Conservation (phyloP, 37 sponge, comb jelly and placozoan species). For the Axinella damicornis region DNA sequence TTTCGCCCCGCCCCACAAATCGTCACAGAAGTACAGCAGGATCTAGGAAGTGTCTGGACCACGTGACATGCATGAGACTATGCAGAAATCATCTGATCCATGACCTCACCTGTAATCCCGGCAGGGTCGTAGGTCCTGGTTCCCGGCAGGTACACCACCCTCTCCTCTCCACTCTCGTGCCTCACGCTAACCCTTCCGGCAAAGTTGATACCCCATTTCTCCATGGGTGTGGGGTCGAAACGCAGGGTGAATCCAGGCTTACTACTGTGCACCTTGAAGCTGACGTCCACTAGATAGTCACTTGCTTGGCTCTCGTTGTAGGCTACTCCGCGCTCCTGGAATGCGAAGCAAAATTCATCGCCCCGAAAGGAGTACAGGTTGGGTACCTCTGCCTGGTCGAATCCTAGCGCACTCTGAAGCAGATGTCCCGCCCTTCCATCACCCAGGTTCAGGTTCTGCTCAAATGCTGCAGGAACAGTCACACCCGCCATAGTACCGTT, state of each 20-base stretch:
- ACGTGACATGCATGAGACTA: no score
- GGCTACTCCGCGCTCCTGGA: slow-evolving; percentile 77
- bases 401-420: slow-evolving; percentile 12
- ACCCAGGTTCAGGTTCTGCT: slow-evolving; percentile 46
- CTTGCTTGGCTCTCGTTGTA: slow-evolving; percentile 73
- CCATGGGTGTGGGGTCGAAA: slow-evolving; percentile 46
- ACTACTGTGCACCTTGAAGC: slow-evolving; percentile 10
- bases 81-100: no score
- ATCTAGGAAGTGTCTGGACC: not conserved
- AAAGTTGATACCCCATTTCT: slow-evolving; percentile 88
- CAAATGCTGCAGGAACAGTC: slow-evolving; percentile 54
- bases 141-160: slow-evolving; percentile 80
- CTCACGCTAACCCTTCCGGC: slow-evolving; percentile 67
- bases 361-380: slow-evolving; percentile 31
- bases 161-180: slow-evolving; percentile 62
- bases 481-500: not conserved
- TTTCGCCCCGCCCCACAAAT: no score
- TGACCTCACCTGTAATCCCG: slow-evolving; percentile 75
- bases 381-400: slow-evolving; percentile 31
- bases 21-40: not conserved
- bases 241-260: slow-evolving; percentile 29
- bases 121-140: slow-evolving; percentile 92
- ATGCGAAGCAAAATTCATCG: slow-evolving; percentile 6
- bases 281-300: slow-evolving; percentile 12
- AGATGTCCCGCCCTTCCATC: slow-evolving; percentile 38